Conservation (phyloP, 2,113 vertebrate species). For the Mesoclemmys tuberculata region DNA sequence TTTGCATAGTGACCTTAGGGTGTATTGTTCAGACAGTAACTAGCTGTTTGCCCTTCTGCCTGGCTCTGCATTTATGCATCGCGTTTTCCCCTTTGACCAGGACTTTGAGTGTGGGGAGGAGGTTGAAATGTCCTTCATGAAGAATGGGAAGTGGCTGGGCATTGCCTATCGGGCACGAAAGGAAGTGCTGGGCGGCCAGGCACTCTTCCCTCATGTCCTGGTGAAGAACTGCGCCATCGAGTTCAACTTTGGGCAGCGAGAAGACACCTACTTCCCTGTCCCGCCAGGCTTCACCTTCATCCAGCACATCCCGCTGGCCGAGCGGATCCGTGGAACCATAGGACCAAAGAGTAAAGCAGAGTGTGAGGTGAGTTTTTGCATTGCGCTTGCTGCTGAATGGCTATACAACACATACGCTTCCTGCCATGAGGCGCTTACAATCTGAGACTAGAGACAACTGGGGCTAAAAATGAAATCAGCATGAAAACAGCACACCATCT, state of each 20-base stretch:
- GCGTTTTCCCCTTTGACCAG: slow-evolving; percentile 58
- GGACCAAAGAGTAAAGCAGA: slow-evolving; percentile 88
- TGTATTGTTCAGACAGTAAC: no score
- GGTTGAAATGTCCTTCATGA: slow-evolving; percentile 87
- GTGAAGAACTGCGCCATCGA: slow-evolving; percentile 93
- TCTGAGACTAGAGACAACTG: no score
- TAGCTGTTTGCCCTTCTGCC: background rate
- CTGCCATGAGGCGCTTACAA: background rate
- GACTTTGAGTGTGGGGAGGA: slow-evolving; percentile 88
- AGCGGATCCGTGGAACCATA: slow-evolving; percentile 84
- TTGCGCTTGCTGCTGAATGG: background rate
- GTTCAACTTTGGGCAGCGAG: slow-evolving; percentile 92
- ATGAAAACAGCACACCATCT: background rate
- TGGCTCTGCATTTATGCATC: background rate
- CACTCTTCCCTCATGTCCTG: slow-evolving; percentile 90
- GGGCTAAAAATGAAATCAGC: background rate
- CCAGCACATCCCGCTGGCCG: slow-evolving; percentile 81
- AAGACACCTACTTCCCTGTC: slow-evolving; percentile 81
- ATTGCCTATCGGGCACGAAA: slow-evolving; percentile 84
- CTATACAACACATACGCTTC: background rate
- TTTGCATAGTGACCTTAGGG: background rate
- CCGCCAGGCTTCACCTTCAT: slow-evolving; percentile 89
- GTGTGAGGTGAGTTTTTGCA: slow-evolving; percentile 83
- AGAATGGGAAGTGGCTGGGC: slow-evolving; percentile 88
- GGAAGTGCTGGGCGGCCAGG: slow-evolving; percentile 81